phyloP scores from a whole-genome alignment of 2,888 invertebrate genomes.

The Cantharis flavilabris region DNA sequence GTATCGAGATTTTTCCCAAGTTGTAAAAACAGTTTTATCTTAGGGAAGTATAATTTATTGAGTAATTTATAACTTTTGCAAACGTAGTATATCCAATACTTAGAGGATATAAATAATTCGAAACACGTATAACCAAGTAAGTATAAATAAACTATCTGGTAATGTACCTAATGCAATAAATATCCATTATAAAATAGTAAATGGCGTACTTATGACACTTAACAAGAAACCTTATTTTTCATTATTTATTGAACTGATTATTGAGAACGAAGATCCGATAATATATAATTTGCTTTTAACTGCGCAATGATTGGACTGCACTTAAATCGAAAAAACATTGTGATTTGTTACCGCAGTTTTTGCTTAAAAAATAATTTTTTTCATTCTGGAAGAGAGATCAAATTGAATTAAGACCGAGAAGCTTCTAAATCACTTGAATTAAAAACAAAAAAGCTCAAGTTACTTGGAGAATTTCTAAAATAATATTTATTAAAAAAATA shows the following conservation, averaged over 20 bases:
- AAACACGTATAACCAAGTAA: constrained; percentile 31
- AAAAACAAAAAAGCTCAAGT: neutral
- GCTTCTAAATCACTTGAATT: neutral
- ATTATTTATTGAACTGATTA: constrained; percentile 40
- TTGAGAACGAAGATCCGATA: constrained; percentile 37
- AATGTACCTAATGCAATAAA: constrained; percentile 44
- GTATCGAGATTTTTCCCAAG: constrained; percentile 1
- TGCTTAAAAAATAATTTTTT: neutral
- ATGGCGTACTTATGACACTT: constrained; percentile 51
- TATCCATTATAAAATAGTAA: constrained; percentile 55
- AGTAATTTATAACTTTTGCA: neutral
- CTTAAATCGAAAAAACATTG: neutral
- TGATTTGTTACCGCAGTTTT: neutral
- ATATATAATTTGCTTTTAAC: constrained; percentile 33
- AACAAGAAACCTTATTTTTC: constrained; percentile 52
- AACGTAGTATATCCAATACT: constrained; percentile 5
- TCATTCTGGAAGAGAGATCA: neutral
- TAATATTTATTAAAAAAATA: neutral
- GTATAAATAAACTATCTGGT: constrained; percentile 35
- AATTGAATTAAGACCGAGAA: neutral
- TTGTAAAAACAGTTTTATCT: constrained; percentile 1
- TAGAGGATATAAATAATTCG: constrained; percentile 31
- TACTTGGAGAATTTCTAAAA: neutral
- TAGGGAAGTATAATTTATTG: neutral
- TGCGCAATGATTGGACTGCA: neutral